Base-by-base conservation (phyloP, 1,140 invertebrate species). In the Leptopilina boulardi region DNA sequence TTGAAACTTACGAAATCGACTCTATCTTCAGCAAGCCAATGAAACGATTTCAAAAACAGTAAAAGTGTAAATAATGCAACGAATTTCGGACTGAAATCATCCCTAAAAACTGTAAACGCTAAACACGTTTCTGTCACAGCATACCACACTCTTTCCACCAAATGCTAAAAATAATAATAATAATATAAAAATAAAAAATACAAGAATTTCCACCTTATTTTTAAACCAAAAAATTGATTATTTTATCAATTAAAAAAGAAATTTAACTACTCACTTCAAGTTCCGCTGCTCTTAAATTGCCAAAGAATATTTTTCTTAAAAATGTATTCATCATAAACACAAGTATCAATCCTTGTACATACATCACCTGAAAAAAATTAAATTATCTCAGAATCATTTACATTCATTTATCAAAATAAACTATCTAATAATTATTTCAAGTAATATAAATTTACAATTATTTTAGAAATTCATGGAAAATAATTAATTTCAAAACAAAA, bases 21-120 rank as follows among this genome's bases (percentile, higher is more conserved):
- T 89, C 99, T 93, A 87, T 99, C 99, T 92, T 99, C 99, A 41
- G 97, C 97, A 18, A 99, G 91, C 99, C 99, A 99, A 93, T 99
- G 99, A 92, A 99, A 99, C 91, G 98, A 98, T 93, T 99, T 99
- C 15, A 99, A 90, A 91, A 99, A 99, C 47, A 99, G 92, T 38
- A 99, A 92, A 19, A 99, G 92, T 11, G 98, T 99, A 90, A 99
- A 99, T 47, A 99, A 92, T 13, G 98, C 98, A 86, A 99, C 97
- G 93, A 99, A 99, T 88, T 98, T 97, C 18, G 98, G 97, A 92
- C 98, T 99, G 88, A 99, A 99, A 88, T 99, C 99, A 93, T 99
- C 99, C 86, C 98, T 93, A 90, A 99, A 99, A 3, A 99, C 98
- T 73, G 99, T 99, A 87, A 99, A 99, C 26, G 98, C 98, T 82